Percentiles rank a stretch among this genome's conserved stretches.
Evolutionary conservation across 2,797 vertebrate species (phyloP).

Genomic region (Spatula versicolor): DNA sequence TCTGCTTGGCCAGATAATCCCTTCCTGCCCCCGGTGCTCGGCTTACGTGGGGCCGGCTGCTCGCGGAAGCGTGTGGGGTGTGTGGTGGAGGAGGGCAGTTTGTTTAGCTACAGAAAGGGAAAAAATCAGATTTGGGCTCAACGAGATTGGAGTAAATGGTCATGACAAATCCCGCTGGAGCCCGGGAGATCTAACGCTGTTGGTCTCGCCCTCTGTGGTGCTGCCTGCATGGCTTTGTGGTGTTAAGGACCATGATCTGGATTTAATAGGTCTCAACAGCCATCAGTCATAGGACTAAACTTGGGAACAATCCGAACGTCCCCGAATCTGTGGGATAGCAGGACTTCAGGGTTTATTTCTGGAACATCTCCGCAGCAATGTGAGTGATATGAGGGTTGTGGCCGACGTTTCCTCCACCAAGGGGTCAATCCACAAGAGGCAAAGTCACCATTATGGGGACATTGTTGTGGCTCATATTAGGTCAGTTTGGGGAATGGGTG

Average conservation of each 20-base stretch:
- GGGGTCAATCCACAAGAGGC: background rate
- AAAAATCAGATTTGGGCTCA: background rate
- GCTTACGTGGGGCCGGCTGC: background rate
- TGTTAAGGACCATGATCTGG: background rate
- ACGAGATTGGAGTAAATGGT: background rate
- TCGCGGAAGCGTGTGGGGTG: background rate
- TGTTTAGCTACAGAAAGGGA: background rate
- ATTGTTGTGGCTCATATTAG: background rate
- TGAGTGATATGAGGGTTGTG: background rate
- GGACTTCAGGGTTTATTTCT: background rate
- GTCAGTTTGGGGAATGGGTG: background rate
- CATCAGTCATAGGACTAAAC: background rate
- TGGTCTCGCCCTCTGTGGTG: background rate
- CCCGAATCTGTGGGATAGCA: background rate
- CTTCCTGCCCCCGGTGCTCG: background rate
- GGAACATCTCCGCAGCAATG: background rate
- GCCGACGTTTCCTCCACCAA: background rate
- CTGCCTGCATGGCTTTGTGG: rapidly evolving
- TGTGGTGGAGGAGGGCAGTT: background rate
- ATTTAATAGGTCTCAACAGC: background rate
- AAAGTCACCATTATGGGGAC: no score
- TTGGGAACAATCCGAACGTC: background rate
- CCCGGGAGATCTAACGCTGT: background rate
- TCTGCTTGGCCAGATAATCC: background rate
- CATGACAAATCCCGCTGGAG: background rate